Conservation (phyloP, 2,113 vertebrate genomes). For the Indri indri region DNA sequence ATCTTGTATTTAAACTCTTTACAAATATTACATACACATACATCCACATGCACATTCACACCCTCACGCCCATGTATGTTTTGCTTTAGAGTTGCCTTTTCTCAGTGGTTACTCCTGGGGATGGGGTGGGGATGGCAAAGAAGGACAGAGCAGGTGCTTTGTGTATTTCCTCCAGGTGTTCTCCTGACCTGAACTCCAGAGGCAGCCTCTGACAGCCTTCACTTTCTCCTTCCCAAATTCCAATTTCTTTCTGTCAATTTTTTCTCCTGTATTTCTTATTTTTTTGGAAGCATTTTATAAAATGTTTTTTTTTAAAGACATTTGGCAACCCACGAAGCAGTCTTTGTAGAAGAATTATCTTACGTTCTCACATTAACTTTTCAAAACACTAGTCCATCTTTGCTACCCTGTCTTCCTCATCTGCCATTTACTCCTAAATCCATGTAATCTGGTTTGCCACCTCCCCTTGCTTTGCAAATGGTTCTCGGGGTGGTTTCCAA, state of each 20-base stretch:
- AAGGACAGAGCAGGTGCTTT: background rate
- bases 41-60: background rate
- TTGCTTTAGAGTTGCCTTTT: background rate
- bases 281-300: background rate
- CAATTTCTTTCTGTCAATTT: background rate
- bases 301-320: background rate
- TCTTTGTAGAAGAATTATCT: background rate
- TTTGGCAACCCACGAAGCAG: background rate
- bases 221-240: background rate
- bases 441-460: no score
- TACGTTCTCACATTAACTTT: background rate
- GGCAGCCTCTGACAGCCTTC: background rate
- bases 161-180: background rate
- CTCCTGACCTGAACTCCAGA: background rate
- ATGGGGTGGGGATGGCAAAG: rapidly evolving
- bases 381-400: background rate
- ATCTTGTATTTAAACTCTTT: background rate
- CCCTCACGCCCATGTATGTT: background rate
- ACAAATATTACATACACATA: background rate
- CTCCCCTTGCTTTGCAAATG: background rate
- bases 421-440: background rate
- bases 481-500: background rate
- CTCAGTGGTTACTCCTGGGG: background rate
- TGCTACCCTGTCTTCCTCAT: background rate
- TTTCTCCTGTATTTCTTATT: background rate